Evolutionary conservation across 2,113 vertebrate genomes (phyloP).

Genomic region (Salvelinus sp.): DNA sequence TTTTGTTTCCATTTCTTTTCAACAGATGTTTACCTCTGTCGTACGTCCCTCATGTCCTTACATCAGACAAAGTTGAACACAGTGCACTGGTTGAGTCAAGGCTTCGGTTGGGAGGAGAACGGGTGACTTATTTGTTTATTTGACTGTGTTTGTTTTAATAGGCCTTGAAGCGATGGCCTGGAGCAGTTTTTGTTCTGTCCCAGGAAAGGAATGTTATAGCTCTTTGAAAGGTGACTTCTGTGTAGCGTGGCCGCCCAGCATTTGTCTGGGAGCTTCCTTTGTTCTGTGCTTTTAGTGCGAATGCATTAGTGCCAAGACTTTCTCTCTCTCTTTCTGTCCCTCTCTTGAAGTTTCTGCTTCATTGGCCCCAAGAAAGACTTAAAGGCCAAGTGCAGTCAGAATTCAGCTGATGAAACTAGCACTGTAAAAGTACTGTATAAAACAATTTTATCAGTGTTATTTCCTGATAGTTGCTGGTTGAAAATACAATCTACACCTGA

Average conservation of each 20-base stretch:
- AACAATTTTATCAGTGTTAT: too few relatives aligned
- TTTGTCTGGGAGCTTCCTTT: conserved; percentile 72
- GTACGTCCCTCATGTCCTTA: conserved; percentile 59
- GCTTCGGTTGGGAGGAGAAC: conserved; percentile 45
- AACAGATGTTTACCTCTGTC: conserved; percentile 70
- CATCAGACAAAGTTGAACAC: conserved; percentile 46
- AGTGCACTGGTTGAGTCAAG: conserved; percentile 46
- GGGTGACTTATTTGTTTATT: conserved; percentile 53
- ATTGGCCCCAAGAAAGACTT: not conserved
- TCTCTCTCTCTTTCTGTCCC: conserved; percentile 14
- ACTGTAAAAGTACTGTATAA: too few relatives aligned
- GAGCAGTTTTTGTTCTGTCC: conserved; percentile 70
- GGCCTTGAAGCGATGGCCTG: conserved; percentile 63
- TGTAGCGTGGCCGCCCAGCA: conserved; percentile 48
- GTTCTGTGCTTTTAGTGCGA: conserved; percentile 59
- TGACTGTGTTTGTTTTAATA: conserved; percentile 68
- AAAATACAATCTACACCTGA: too few relatives aligned
- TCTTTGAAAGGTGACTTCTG: conserved; percentile 71
- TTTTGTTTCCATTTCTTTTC: conserved; percentile 69
- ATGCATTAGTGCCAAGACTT: conserved; percentile 37
- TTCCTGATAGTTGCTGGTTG: too few relatives aligned
- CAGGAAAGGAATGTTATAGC: conserved; percentile 66
- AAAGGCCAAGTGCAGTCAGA: too few relatives aligned
- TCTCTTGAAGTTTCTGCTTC: conserved; percentile 23
- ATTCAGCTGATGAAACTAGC: too few relatives aligned